Evolutionary conservation across 1,140 invertebrate genomes (phyloP), one percentile per base, ranked within the genome.

Genomic region (Stegodyphus mimosarum): DNA sequence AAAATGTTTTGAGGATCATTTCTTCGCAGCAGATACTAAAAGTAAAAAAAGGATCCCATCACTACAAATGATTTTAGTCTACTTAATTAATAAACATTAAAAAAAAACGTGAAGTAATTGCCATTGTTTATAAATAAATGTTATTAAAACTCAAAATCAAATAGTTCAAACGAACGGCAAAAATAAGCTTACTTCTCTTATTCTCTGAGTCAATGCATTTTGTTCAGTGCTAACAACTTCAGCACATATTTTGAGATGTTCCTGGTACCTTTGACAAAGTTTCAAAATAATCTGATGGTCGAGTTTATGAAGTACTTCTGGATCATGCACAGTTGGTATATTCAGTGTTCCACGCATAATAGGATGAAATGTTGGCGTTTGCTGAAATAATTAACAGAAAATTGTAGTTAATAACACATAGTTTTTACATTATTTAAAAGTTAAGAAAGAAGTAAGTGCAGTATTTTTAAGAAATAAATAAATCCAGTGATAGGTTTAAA

Each of bases 341-440:
- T 96, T 96, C 5, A 98, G 90, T 0, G 96, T 96, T 9, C 95
- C 96, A 66, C 96, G 90, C 93, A 99, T 96, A 48, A 98, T 97
- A 2, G 97, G 97, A 73, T 97, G 91, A 90, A 99, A 98, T 90
- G 96, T 95, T 10, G 97, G 96, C 87, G 98, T 96, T 77, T 66
- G 85, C 87, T 89, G 64, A 9, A 73, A 17, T 17, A 13, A 67
- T 67, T 60, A 76, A 69, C 11, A 53, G 74, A 83, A 76, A 48
- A 52, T 49, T n/a, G n/a, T n/a, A n/a, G n/a, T n/a, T n/a, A n/a
- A n/a, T n/a, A n/a, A 33, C 33, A 33, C 3, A 3, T 33, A 33
- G 3, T 33, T 33, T 33, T 33, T 33, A 33, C 33, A 33, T 33
- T 3, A 33, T 33, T 33, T 33, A 33, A 33, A 33, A 33, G 33